These are phyloP conservation scores for Malacoctenus gilli DNA, from an alignment of 2,797 vertebrate genomes.

Conservation along the genomic window DNA sequence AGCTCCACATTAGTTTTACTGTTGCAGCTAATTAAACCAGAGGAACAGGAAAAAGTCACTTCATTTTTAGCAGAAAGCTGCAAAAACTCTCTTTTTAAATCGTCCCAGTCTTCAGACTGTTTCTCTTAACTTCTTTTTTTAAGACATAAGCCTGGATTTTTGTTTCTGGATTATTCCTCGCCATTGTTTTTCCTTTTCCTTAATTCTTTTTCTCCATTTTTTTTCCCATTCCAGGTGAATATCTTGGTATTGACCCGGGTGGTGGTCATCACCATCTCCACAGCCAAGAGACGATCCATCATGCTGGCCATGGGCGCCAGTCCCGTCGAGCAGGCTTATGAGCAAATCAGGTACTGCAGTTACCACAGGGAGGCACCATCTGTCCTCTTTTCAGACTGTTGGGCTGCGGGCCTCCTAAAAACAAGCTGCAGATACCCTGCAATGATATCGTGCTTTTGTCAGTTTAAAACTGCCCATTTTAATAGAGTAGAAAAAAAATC, in stretches of 20 bases:
- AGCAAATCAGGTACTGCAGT: constrained; percentile 83
- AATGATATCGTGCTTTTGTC: no score
- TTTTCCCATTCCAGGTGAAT: constrained; percentile 82
- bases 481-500: no score
- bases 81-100: no score
- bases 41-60: background rate
- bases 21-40: background rate
- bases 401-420: constrained; percentile 21
- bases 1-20: background rate
- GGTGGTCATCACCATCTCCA: constrained; percentile 82
- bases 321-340: constrained; percentile 78
- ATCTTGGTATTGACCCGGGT: constrained; percentile 82
- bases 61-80: no score
- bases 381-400: constrained; percentile 55
- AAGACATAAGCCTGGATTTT: no score
- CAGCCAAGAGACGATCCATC: constrained; percentile 82
- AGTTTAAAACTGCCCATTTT: no score
- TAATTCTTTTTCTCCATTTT: background rate
- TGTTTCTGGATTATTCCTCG: background rate
- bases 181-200: background rate
- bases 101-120: background rate
- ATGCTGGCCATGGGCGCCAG: constrained; percentile 79
- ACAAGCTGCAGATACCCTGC: constrained; percentile 23
- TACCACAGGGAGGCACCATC: constrained; percentile 81
- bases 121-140: background rate